Conservation (phyloP, 1,140 invertebrate genomes). For the Piezodorus guildinii region DNA sequence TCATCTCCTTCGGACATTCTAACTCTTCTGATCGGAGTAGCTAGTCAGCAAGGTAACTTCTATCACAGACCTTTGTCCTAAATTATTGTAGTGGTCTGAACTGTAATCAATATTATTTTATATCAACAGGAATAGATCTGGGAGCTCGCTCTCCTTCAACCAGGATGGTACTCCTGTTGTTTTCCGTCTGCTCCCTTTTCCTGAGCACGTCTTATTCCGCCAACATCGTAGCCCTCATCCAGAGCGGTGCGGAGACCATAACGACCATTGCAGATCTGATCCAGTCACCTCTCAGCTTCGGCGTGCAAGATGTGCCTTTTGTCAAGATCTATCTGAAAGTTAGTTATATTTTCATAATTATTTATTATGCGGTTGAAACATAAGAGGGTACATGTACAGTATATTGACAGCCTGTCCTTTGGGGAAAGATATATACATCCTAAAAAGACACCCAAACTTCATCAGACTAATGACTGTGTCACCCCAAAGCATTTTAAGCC, state of each 20-base stretch:
- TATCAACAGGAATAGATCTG: background rate
- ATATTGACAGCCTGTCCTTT: no score
- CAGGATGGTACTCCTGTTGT: conserved; percentile 38
- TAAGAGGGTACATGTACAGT: no score
- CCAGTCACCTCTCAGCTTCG: background rate
- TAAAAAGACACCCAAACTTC: no score
- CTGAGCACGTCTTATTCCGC: conserved; percentile 60
- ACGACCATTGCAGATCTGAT: conserved; percentile 23
- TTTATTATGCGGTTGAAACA: no score
- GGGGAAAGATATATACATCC: no score
- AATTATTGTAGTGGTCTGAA: no score
- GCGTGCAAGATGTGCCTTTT: background rate
- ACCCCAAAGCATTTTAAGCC: no score
- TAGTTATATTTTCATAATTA: background rate
- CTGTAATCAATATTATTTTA: background rate
- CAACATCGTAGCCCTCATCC: conserved; percentile 56
- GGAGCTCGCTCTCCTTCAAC: background rate
- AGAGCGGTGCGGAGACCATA: conserved; percentile 48
- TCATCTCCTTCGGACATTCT: background rate
- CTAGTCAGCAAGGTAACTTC: background rate
- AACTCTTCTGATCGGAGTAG: background rate
- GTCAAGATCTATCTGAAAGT: background rate
- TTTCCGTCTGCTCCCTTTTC: conserved; percentile 46
- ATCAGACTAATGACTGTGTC: no score
- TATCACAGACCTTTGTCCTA: no score